phyloP scores from a whole-genome alignment of 2,888 invertebrate genomes.

The Piscicola geometra region DNA sequence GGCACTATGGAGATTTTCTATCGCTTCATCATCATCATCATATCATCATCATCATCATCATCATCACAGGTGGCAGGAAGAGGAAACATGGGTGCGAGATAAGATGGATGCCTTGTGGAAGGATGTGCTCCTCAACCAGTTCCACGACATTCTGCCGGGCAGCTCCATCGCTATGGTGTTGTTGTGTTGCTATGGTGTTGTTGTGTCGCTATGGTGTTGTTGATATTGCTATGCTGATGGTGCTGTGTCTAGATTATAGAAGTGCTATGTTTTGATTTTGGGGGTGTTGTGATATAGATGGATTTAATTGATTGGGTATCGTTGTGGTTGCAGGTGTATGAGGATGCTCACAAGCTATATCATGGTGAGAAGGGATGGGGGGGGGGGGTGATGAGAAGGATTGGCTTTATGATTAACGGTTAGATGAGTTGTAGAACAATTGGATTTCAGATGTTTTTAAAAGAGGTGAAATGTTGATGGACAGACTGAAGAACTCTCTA shows the following conservation, averaged over 20 bases:
- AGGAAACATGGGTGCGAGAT: neutral
- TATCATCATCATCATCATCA: conserved; percentile 3
- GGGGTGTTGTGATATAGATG: too few relatives aligned
- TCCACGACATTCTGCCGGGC: conserved; percentile 60
- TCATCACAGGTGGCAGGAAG: neutral
- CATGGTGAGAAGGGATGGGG: conserved; percentile 46
- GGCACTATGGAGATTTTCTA: too few relatives aligned
- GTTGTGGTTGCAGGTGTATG: conserved; percentile 52
- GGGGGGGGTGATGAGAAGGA: too few relatives aligned
- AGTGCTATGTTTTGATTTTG: too few relatives aligned
- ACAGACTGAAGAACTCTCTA: too few relatives aligned
- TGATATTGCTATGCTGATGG: neutral
- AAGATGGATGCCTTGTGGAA: conserved; percentile 55
- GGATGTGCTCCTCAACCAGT: conserved; percentile 59
- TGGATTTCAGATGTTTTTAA: too few relatives aligned
- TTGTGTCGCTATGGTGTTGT: too few relatives aligned
- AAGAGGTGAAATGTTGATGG: too few relatives aligned
- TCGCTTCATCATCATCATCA: conserved; percentile 2
- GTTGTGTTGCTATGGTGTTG: too few relatives aligned
- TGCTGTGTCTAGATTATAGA: too few relatives aligned
- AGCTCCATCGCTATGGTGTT: conserved; percentile 54
- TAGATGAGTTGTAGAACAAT: too few relatives aligned
- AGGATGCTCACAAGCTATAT: conserved; percentile 52
- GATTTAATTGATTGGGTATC: neutral
- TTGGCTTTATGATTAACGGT: too few relatives aligned